A percentile compares a stretch with the other conserved stretches of the same genome.
These are phyloP conservation scores for Oreocharis arfaki DNA, from an alignment of 2,113 vertebrate genomes.

Conservation along the genomic window DNA sequence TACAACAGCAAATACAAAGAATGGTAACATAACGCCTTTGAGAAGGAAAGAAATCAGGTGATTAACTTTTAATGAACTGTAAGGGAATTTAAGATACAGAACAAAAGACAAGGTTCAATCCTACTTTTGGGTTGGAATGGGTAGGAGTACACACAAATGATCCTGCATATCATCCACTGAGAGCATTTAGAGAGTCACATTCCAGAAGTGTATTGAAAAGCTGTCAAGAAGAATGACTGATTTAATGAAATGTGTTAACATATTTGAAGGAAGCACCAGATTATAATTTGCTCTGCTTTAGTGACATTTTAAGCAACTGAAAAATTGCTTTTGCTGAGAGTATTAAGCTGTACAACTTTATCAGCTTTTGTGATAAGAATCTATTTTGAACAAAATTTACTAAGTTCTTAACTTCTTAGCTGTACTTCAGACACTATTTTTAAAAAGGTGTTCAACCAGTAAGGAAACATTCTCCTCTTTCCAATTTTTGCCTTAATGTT, in stretches of 20 bases:
- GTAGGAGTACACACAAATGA: background rate
- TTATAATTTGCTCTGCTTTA: conserved; percentile 25
- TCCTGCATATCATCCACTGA: background rate
- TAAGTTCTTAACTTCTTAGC: background rate
- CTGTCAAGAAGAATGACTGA: conserved; percentile 36
- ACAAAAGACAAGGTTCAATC: background rate
- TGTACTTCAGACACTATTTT: background rate
- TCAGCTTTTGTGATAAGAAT: background rate
- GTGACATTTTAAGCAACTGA: conserved; percentile 21
- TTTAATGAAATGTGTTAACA: conserved; percentile 49
- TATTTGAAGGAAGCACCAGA: conserved; percentile 18
- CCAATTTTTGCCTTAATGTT: background rate
- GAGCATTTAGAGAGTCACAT: background rate
- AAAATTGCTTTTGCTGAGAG: conserved; percentile 17
- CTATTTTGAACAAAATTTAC: conserved; percentile 22
- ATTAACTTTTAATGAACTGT: background rate
- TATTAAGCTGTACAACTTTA: background rate
- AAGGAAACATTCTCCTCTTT: background rate
- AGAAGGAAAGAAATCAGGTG: background rate
- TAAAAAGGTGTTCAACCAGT: background rate
- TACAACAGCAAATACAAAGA: background rate
- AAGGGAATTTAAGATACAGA: background rate
- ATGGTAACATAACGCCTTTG: background rate
- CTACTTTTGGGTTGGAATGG: background rate
- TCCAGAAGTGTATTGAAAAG: conserved; percentile 8